phyloP scores from a whole-genome alignment of 2,797 vertebrate species.

The Coregonus suidteri region DNA sequence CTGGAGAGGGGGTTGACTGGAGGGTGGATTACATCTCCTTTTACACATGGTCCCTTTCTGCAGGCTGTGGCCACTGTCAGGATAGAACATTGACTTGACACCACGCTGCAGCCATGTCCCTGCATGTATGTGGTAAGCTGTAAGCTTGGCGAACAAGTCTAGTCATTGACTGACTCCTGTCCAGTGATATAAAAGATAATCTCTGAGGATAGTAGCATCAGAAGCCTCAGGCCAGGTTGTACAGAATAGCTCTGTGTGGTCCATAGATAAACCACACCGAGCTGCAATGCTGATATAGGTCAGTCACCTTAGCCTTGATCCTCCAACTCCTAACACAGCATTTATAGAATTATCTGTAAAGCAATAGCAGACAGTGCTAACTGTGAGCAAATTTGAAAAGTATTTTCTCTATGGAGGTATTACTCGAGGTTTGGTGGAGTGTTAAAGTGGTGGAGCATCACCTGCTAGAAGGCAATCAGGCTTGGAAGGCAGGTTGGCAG shows the following conservation, averaged over 20 bases:
- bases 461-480: too few relatives aligned
- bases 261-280: background rate
- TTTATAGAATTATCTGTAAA: too few relatives aligned
- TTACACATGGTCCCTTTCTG: conserved; percentile 45
- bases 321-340: too few relatives aligned
- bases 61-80: conserved; percentile 23
- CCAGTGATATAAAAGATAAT: conserved; percentile 3
- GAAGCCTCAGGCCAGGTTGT: too few relatives aligned
- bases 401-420: too few relatives aligned
- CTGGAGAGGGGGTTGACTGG: conserved; percentile 49
- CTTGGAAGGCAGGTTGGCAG: too few relatives aligned
- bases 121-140: conserved; percentile 8
- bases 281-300: background rate
- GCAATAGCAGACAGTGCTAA: too few relatives aligned
- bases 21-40: conserved; percentile 52
- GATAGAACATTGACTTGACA: conserved; percentile 18
- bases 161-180: conserved; percentile 37
- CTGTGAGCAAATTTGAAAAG: too few relatives aligned
- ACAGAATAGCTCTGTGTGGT: background rate
- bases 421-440: too few relatives aligned
- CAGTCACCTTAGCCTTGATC: background rate
- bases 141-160: conserved; percentile 7
- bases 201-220: background rate
- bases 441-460: too few relatives aligned
- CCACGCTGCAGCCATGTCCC: background rate